Base-by-base conservation (phyloP, 2,113 vertebrate genomes). In the Grammomys dolichurus region DNA sequence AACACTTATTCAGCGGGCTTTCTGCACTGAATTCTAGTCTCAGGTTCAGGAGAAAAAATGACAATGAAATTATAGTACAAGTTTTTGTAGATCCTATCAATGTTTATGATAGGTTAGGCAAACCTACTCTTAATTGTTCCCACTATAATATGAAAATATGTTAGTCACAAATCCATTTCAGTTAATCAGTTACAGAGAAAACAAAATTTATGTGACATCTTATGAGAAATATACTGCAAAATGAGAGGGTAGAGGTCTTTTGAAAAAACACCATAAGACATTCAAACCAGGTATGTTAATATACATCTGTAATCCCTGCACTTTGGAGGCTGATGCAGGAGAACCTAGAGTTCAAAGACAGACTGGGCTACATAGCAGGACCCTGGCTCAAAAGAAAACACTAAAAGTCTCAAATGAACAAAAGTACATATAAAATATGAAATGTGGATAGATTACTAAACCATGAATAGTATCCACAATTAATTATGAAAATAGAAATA, bases 401-500 rank as follows among this genome's bases (percentile, higher is more conserved):
- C 48, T 67, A 7, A 73, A 73, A 81, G 26, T 95, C 24, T 70
- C 51, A 73, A 56, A 89, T 89, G 31, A 89, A 4, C n/a, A 22
- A 84, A 91, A 73, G 46, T 56, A 58, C 28, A 85, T 72, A 69
- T 69, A 92, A 78, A 13, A 10, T 65, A 56, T 72, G 65, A 89
- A 94, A 75, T 51, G 36, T n/a, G 1, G 1, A 60, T 33, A 75
- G 1, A 46, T 46, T 75, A 92, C 65, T 80, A 89, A 85, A 33
- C 72, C 40, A 84, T 24, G 3, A 91, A 31, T 36, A 40, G 33
- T 73, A 19, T 11, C 36, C 26, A 78, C 26, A 90, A 20, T 65
- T 10, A 46, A 33, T 82, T 90, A n/a, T 77, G 20, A 80, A 95
- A 93, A 9, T 69, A 75, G n/a, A 96, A 87, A 73, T 87, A 69